Base-by-base conservation (phyloP, 2,797 vertebrate species). In the Selene dorsalis region DNA sequence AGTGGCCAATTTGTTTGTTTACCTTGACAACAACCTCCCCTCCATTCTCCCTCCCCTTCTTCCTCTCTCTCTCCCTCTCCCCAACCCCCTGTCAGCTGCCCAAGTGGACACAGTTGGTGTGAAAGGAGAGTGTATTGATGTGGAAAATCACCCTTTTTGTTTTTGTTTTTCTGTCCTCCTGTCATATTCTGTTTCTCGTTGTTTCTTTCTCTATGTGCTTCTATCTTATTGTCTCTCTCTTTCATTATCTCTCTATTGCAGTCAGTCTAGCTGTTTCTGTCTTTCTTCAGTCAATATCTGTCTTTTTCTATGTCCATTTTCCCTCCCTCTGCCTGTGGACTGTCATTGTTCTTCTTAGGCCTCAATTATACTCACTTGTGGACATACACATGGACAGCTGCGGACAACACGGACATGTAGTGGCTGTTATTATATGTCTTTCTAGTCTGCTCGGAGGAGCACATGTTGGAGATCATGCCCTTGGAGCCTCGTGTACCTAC, bases 131-230 rank as follows among this genome's bases (percentile, higher is more conserved):
- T 67, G 74, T 87, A 92, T 83, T 59, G 85, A 86, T 86, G 88
- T 92, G 89, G 87, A 92, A 93, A 92, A 93, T 93, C 84, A 85
- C 85, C 70, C 78, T 79, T 88, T 90, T 82, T 85, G 75, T 81
- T 84, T 89, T 87, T 86, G 72, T 85, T 89, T 88, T 76, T 84
- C 43, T 56, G 58, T 82, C 70, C 56, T 83, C 75, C 66, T 66
- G 65, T 82, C 84, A 81, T 77, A 77, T 68, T 80, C 61, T 73
- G 30, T 4, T 26, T 52, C 56, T 59, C n/a, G 10, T 62, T 28
- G 38, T 79, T 75, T 78, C 56, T 52, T 28, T 65, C 45, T 78
- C 60, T 41, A 78, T 76, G 74, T 13, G 56, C 62, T 58, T 72
- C 81, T 35, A 67, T 84, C 77, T 61, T 73, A 66, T 69, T 61